Percentiles rank a stretch among this genome's conserved stretches.
Evolutionary conservation across 2,797 vertebrate species (phyloP).

Genomic region (Periophthalmus magnuspinnatus): DNA sequence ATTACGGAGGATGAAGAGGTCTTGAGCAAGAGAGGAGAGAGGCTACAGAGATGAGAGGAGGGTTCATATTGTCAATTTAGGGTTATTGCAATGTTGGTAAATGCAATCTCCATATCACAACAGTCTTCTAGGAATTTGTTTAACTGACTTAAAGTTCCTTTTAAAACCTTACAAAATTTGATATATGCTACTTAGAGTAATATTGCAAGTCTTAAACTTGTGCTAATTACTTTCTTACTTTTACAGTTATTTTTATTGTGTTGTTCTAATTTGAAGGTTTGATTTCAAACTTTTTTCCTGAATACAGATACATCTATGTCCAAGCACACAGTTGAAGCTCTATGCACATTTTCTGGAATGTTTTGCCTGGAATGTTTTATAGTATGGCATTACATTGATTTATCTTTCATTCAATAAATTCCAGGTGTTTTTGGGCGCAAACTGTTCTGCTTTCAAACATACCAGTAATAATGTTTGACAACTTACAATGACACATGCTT

Average conservation of each 20-base stretch:
- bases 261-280: neutral
- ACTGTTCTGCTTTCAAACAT: too few relatives aligned
- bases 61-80: neutral
- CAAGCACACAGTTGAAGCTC: neutral
- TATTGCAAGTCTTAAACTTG: too few relatives aligned
- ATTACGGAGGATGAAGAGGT: conserved; percentile 78
- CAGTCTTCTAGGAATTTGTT: neutral
- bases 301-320: neutral
- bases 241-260: neutral
- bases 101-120: neutral
- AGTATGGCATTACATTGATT: too few relatives aligned
- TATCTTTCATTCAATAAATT: too few relatives aligned
- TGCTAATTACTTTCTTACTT: neutral
- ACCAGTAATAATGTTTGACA: too few relatives aligned
- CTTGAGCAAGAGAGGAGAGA: conserved; percentile 64
- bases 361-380: neutral
- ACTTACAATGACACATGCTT: too few relatives aligned
- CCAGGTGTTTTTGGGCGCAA: too few relatives aligned
- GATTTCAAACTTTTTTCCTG: neutral
- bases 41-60: conserved; percentile 53
- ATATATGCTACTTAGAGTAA: too few relatives aligned
- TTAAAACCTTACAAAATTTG: neutral
- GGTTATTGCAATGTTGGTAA: neutral
- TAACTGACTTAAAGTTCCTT: neutral
- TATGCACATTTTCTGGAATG: neutral